These are phyloP conservation scores for Perizoma flavofasciatum DNA, from an alignment of 2,888 invertebrate genomes.

Conservation along the genomic window DNA sequence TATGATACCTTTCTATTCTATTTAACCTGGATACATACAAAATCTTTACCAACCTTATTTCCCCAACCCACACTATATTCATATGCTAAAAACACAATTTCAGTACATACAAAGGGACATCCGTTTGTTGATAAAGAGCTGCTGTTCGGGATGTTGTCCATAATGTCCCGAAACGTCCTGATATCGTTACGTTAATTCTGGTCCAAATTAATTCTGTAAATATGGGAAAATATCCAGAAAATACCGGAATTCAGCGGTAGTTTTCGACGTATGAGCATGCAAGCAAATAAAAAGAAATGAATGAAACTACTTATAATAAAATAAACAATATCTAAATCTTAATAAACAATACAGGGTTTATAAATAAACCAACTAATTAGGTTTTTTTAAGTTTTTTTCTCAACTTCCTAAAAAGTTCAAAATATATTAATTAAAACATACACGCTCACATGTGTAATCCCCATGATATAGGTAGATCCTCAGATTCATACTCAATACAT, in stretches of 20 bases:
- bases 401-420: not conserved
- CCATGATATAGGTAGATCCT: too few relatives aligned
- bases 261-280: conserved; percentile 1
- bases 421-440: not conserved
- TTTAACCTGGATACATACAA: conserved; percentile 38
- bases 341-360: not conserved
- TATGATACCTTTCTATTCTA: not conserved
- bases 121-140: conserved; percentile 20
- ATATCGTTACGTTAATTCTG: conserved; percentile 26
- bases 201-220: conserved; percentile 12
- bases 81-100: conserved; percentile 19
- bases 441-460: not conserved
- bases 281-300: not conserved
- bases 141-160: conserved; percentile 16
- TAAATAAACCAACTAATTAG: too few relatives aligned
- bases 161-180: conserved; percentile 15
- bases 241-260: not conserved
- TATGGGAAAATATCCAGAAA: conserved; percentile 8
- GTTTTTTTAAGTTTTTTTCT: not conserved
- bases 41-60: conserved; percentile 10
- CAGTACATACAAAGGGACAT: conserved; percentile 13
- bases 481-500: too few relatives aligned
- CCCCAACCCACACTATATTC: conserved; percentile 12
- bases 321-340: not conserved
- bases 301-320: not conserved